Percentiles rank a stretch among this genome's conserved stretches.
These are phyloP conservation scores for Drosophila ercepeae DNA, from an alignment of 1,140 invertebrate genomes.

Conservation along the genomic window DNA sequence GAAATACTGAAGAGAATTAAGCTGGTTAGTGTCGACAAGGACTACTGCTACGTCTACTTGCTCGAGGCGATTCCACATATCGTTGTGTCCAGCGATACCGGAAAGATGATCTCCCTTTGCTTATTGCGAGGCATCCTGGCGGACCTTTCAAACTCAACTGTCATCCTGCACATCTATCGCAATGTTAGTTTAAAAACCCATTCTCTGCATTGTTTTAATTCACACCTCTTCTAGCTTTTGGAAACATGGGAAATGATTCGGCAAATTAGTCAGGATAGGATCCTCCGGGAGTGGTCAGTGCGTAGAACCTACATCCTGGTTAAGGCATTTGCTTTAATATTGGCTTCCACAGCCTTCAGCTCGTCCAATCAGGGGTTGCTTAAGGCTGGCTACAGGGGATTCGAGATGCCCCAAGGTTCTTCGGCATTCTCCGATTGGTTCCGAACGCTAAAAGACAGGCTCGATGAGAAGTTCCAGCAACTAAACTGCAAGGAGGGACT, in stretches of 20 bases:
- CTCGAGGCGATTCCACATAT: conserved; percentile 52
- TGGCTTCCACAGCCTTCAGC: conserved; percentile 40
- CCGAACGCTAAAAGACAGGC: conserved; percentile 32
- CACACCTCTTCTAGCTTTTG: conserved; percentile 26
- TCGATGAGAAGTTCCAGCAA: conserved; percentile 41
- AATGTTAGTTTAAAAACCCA: conserved; percentile 32
- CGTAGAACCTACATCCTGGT: conserved; percentile 37
- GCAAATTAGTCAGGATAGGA: conserved; percentile 18
- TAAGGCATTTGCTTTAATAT: conserved; percentile 46
- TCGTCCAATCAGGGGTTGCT: conserved; percentile 31
- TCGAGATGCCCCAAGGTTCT: conserved; percentile 38
- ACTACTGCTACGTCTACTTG: conserved; percentile 41
- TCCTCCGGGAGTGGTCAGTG: conserved; percentile 48
- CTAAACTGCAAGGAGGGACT: conserved; percentile 15
- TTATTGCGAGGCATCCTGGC: conserved; percentile 42
- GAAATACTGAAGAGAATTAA: conserved; percentile 40
- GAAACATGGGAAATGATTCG: conserved; percentile 59
- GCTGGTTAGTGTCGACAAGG: conserved; percentile 5
- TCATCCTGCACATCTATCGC: conserved; percentile 58
- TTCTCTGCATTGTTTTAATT: neutral
- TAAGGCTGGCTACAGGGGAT: conserved; percentile 57
- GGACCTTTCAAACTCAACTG: conserved; percentile 15
- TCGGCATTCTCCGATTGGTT: conserved; percentile 44
- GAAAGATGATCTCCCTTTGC: conserved; percentile 57
- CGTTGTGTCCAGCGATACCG: conserved; percentile 58